phyloP scores from a whole-genome alignment of 2,888 invertebrate species.

The Monochamus alternatus region DNA sequence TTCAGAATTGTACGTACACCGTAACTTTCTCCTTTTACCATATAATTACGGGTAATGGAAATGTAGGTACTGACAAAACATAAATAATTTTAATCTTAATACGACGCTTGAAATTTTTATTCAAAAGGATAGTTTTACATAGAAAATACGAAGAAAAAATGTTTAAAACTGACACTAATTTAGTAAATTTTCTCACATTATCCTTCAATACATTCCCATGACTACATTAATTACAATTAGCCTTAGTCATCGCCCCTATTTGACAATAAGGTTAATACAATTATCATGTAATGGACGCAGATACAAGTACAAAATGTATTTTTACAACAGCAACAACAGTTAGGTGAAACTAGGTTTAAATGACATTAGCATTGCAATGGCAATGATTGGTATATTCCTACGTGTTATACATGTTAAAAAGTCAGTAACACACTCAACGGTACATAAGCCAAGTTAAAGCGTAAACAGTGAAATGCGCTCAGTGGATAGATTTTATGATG shows the following conservation, averaged over 20 bases:
- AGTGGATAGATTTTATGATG: no score
- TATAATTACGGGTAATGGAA: constrained; percentile 19
- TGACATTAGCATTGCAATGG: constrained; percentile 46
- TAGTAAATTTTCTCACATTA: background rate
- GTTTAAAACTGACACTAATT: no score
- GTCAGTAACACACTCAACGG: constrained; percentile 42
- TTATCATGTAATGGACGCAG: constrained; percentile 40
- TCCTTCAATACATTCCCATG: constrained; percentile 1
- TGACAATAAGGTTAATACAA: constrained; percentile 44
- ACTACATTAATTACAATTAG: constrained; percentile 16
- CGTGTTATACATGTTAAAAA: constrained; percentile 46
- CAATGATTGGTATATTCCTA: constrained; percentile 46
- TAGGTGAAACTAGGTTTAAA: constrained; percentile 50
- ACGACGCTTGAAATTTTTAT: constrained; percentile 2
- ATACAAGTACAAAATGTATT: constrained; percentile 34
- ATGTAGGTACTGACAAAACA: constrained; percentile 8
- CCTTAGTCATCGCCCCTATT: constrained; percentile 25
- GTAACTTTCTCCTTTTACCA: constrained; percentile 18
- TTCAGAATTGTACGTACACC: constrained; percentile 7
- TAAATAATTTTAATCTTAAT: background rate
- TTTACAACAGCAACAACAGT: constrained; percentile 46
- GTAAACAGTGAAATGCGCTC: no score
- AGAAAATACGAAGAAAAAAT: no score
- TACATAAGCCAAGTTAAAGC: constrained; percentile 24
- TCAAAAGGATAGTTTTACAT: no score